Evolutionary conservation across 30 jellyfish, hydroid and myxozoan species (phyloP), one percentile per base, ranked within the genome.

Genomic region (Sanderia malayensis): DNA sequence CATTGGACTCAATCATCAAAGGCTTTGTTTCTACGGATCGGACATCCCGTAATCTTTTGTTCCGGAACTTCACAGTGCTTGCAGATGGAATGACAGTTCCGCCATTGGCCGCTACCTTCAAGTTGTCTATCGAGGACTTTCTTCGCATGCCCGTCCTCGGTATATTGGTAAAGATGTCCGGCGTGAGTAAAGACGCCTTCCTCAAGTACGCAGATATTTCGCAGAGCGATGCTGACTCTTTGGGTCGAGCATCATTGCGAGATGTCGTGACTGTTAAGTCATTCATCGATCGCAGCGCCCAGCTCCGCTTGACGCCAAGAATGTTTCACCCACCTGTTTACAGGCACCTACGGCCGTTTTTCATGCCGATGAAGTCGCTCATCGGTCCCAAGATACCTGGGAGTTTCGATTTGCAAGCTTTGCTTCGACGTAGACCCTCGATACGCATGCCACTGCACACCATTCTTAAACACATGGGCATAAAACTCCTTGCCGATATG

Each of bases 1-100:
- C 79, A 18, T 8, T 76, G 64, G 21, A 57, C 20, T 76, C 87
- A 22, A 61, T 76, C 28, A 63, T 63, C 45, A 44, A 25, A 0
- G n/a, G 31, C 1, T 31, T 76, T 20, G 49, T n/a, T n/a, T n/a
- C n/a, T n/a, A 37, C 30, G 62, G 64, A 21, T 30, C 10, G 17
- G 47, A 31, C 23, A 24, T 49, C 2, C 79, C 73, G 11, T 4
- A 13, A 6, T 13, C 52, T 37, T 13, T 37, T 37, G 52, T 13
- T 37, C 10, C 52, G 13, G 52, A 37, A 4, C 10, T 37, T 37
- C 13, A 13, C 10, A 6, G 52, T 37, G 6, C 52, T 13, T 4
- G 52, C 13, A 4, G 52, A 37, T 37, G 52, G 13, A 13, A 37
- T 13, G 13, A 13, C 52, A 4, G 13, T 37, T 37, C 6, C 52